phyloP scores from a whole-genome alignment of 2,888 invertebrate genomes.

The Polymixis lichenea region DNA sequence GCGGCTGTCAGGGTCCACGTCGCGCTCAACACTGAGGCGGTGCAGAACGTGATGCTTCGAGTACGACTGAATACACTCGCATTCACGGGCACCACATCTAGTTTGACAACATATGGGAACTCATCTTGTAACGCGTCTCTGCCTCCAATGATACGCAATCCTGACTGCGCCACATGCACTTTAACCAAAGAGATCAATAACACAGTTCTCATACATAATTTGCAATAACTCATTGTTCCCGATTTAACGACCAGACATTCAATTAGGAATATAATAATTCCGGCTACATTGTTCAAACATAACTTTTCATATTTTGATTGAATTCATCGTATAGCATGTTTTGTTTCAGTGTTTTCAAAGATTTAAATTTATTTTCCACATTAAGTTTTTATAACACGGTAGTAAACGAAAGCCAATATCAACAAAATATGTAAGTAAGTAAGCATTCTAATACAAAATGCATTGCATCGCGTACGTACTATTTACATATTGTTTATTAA shows the following conservation, averaged over 20 bases:
- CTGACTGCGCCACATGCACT: conserved; percentile 1
- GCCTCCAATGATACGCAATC: conserved; percentile 36
- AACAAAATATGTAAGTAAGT: conserved; percentile 2
- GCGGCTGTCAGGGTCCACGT: conserved; percentile 37
- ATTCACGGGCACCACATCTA: conserved; percentile 12
- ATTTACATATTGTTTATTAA: conserved; percentile 16
- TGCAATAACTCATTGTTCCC: conserved; percentile 27
- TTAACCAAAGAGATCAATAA: conserved; percentile 24
- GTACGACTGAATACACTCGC: neutral
- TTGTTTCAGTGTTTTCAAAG: conserved; percentile 41
- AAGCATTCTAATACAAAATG: conserved; percentile 43
- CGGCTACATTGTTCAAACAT: conserved; percentile 17
- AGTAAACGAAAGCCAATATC: conserved; percentile 45
- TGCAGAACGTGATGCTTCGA: conserved; percentile 10
- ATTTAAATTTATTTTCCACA: conserved; percentile 39
- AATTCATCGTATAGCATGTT: neutral
- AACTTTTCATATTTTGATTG: conserved; percentile 17
- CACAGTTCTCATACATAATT: conserved; percentile 12
- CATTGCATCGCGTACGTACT: conserved; percentile 25
- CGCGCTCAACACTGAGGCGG: conserved; percentile 15
- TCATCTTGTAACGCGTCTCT: conserved; percentile 18
- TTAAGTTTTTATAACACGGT: conserved; percentile 42
- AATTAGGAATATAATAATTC: conserved; percentile 2
- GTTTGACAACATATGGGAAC: conserved; percentile 27
- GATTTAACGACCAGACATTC: conserved; percentile 6